Evolutionary conservation across 2,113 vertebrate genomes (phyloP).

Genomic region (Sminthopsis crassicaudata): DNA sequence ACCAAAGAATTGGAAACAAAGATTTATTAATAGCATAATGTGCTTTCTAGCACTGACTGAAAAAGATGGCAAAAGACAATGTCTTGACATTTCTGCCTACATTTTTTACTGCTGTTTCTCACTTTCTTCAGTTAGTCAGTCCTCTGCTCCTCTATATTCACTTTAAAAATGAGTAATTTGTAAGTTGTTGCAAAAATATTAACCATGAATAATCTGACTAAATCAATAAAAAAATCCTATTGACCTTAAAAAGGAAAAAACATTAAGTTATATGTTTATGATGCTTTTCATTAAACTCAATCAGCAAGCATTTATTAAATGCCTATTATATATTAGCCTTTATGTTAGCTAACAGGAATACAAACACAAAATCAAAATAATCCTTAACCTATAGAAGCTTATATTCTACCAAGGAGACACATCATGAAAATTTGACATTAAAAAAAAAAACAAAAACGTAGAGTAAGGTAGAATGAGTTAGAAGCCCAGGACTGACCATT

Average conservation of each 20-base stretch:
- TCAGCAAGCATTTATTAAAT: not conserved
- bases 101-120: not conserved
- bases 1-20: rapidly evolving
- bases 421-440: not conserved
- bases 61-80: not conserved
- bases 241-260: not conserved
- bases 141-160: not conserved
- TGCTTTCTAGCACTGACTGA: rapidly evolving
- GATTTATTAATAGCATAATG: rapidly evolving
- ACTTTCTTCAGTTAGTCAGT: not conserved
- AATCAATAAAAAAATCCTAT: not conserved
- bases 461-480: not conserved
- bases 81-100: rapidly evolving
- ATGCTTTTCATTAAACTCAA: not conserved
- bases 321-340: not conserved
- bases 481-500: not conserved
- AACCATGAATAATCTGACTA: not conserved
- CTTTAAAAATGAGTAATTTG: not conserved
- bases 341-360: not conserved
- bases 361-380: not conserved
- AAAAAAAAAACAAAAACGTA: not conserved
- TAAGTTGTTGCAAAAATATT: not conserved
- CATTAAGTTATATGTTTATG: not conserved
- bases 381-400: not conserved
- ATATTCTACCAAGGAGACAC: not conserved